These are phyloP conservation scores for Drosophila lini DNA, from an alignment of 1,140 invertebrate species.

Conservation along the genomic window DNA sequence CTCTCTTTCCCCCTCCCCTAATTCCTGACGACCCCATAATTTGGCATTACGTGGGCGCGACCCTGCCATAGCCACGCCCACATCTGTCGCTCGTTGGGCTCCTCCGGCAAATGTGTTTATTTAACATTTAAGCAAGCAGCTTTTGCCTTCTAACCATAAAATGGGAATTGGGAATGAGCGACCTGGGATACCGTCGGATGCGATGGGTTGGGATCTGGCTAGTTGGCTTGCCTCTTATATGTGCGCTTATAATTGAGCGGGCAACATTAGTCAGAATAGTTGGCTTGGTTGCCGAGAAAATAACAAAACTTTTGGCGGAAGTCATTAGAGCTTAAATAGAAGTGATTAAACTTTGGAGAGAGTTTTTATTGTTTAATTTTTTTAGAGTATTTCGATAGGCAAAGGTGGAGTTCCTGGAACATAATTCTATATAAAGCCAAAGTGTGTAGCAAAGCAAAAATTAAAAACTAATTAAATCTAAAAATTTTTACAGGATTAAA, in stretches of 20 bases:
- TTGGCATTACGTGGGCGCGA: constrained; percentile 56
- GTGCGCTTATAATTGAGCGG: constrained; percentile 19
- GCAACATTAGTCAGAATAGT: constrained; percentile 11
- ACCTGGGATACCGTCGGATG: constrained; percentile 1
- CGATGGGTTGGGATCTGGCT: constrained; percentile 11
- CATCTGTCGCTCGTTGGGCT: constrained; percentile 7
- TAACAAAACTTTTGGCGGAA: constrained; percentile 7
- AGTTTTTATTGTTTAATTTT: not conserved
- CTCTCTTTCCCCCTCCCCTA: constrained; percentile 1
- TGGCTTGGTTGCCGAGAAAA: not conserved
- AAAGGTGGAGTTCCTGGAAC: not conserved
- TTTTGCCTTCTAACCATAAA: constrained; percentile 30
- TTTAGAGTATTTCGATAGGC: not conserved
- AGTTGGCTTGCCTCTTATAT: constrained; percentile 4
- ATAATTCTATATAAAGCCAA: not conserved
- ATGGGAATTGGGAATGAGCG: constrained; percentile 33
- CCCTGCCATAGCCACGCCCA: constrained; percentile 15
- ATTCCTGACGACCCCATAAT: constrained; percentile 57
- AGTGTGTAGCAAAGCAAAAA: not conserved
- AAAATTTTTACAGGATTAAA: not conserved
- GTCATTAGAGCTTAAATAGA: constrained; percentile 21
- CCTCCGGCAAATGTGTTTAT: constrained; percentile 47
- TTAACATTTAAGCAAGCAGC: constrained; percentile 58
- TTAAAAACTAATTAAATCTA: not conserved
- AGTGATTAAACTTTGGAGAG: constrained; percentile 9